These are phyloP conservation scores for Hippocampus zosterae DNA, from an alignment of 2,113 vertebrate genomes.

Conservation along the genomic window DNA sequence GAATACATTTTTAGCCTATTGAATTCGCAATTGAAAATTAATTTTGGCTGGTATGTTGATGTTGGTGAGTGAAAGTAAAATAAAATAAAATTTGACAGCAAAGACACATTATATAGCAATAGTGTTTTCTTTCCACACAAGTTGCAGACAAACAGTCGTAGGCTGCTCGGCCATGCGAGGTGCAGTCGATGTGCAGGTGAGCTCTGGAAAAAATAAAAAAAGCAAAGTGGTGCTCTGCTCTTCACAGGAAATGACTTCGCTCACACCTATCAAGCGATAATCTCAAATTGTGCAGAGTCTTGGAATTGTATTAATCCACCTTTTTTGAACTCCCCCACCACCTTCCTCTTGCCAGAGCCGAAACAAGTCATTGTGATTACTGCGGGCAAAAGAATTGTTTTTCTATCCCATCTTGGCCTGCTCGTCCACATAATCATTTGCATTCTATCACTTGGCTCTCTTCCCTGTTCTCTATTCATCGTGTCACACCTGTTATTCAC, in stretches of 20 bases:
- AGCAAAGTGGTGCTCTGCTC: slow-evolving; percentile 5
- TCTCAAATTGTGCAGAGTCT: slow-evolving; percentile 17
- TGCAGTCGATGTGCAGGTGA: slow-evolving; percentile 22
- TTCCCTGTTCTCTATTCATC: slow-evolving; percentile 48
- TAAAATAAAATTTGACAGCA: too few relatives aligned
- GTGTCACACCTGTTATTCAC: slow-evolving; percentile 64
- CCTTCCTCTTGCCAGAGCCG: background rate
- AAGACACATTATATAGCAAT: too few relatives aligned
- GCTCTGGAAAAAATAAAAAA: slow-evolving; percentile 3
- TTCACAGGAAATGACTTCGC: slow-evolving; percentile 13
- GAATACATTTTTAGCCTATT: too few relatives aligned
- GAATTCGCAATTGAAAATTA: too few relatives aligned
- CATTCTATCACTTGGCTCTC: slow-evolving; percentile 50
- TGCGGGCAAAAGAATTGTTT: slow-evolving; percentile 18
- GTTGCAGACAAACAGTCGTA: slow-evolving; percentile 5
- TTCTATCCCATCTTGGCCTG: slow-evolving; percentile 24
- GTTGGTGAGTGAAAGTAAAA: too few relatives aligned
- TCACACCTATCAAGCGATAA: slow-evolving; percentile 15
- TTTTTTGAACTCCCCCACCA: background rate
- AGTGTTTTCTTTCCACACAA: background rate
- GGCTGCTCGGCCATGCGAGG: slow-evolving; percentile 22
- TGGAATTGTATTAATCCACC: slow-evolving; percentile 10
- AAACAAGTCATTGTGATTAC: slow-evolving; percentile 54
- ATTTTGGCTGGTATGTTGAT: too few relatives aligned
- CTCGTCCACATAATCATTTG: slow-evolving; percentile 62